A percentile compares a stretch with the other conserved stretches of the same genome.
These are phyloP conservation scores for Lymantria dispar DNA, from an alignment of 2,888 invertebrate genomes.

Conservation along the genomic window DNA sequence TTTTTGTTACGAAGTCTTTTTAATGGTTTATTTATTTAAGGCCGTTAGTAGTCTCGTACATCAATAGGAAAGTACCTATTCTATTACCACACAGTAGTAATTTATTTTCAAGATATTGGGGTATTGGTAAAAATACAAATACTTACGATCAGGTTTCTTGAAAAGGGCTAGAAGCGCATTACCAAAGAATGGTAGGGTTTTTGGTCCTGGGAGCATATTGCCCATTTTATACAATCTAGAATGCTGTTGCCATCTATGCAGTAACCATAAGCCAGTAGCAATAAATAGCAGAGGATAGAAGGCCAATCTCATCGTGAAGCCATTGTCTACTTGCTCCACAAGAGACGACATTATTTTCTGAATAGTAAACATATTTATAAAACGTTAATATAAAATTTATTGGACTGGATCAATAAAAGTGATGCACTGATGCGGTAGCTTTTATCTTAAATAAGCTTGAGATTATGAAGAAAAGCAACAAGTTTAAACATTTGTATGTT, in stretches of 20 bases:
- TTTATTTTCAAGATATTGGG: too few relatives aligned
- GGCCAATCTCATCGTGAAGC: conserved; percentile 30
- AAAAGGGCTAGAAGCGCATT: conserved; percentile 86
- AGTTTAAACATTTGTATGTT: too few relatives aligned
- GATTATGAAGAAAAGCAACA: too few relatives aligned
- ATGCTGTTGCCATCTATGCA: conserved; percentile 77
- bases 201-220: conserved; percentile 87
- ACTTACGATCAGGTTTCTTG: conserved; percentile 83
- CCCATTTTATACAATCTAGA: conserved; percentile 83
- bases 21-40: too few relatives aligned
- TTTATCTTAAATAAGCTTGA: too few relatives aligned
- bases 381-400: neutral
- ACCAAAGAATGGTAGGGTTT: conserved; percentile 85
- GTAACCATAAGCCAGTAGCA: conserved; percentile 50
- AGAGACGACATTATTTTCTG: conserved; percentile 36
- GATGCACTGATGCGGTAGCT: too few relatives aligned
- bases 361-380: neutral
- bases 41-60: too few relatives aligned
- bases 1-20: too few relatives aligned
- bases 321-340: conserved; percentile 26
- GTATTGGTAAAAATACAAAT: neutral
- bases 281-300: conserved; percentile 52
- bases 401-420: too few relatives aligned
- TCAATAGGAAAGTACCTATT: too few relatives aligned
- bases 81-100: too few relatives aligned